Evolutionary conservation across 2,888 invertebrate genomes (phyloP), one percentile per base, ranked within the genome.

Genomic region (Abrostola triplasia): DNA sequence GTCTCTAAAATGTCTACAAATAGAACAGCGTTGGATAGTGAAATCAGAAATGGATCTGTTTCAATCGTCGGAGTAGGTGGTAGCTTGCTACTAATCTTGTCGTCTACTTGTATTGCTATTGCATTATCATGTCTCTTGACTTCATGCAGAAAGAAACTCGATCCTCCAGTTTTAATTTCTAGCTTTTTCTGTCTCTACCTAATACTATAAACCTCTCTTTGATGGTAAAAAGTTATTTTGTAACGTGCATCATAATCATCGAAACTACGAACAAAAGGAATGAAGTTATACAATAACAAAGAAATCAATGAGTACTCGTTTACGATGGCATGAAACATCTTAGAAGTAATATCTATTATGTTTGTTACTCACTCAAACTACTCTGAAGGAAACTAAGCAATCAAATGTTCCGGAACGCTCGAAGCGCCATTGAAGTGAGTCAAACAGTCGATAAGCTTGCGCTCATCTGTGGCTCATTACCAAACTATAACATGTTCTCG

Each of bases 321-420:
- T 24, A 24, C 24, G 24, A 24, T 24, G 24, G 24, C 1, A 24
- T 24, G 24, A 24, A 24, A 24, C 24, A 24, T 24, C 24, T 4
- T 24, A 24, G 4, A 24, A 24, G 24, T 24, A 24, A 24, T 24
- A 24, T 4, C 24, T 13, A 24, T 47, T 47, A 47, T 47, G 9
- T 47, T 47, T 24, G 56, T 68, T 73, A 64, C 36, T 58, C 55
- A 64, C 24, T 52, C 51, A 54, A 65, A 67, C 58, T 68, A 61
- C 68, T 67, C 68, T 70, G 70, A 58, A 70, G 64, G 70, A 79
- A 74, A 72, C 70, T 54, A 61, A 65, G 71, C 61, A 76, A 81
- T 80, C 70, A 76, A 64, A 65, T 9, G 70, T 56, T 66, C 64
- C 73, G 73, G 71, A 80, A 75, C 77, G 70, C 77, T 81, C 51